phyloP scores from a whole-genome alignment of 2,113 vertebrate species.

The Neolamprologus fasciatus region DNA sequence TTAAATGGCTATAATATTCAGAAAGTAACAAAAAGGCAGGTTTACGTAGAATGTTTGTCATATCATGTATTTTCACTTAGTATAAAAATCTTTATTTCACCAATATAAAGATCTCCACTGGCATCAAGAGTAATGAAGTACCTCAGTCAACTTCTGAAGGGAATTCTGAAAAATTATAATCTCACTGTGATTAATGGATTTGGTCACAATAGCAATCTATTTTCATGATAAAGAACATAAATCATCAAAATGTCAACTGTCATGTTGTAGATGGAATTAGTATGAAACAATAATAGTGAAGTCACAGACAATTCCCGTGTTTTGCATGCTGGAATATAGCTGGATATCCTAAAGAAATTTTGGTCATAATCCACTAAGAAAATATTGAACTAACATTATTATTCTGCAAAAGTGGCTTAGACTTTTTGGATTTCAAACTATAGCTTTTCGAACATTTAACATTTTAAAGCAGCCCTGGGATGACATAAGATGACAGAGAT shows the following conservation, averaged over 20 bases:
- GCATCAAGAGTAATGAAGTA: background rate
- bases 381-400: background rate
- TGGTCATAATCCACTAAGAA: background rate
- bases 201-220: background rate
- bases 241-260: background rate
- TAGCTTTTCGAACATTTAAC: background rate
- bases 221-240: background rate
- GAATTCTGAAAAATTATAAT: background rate
- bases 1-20: background rate
- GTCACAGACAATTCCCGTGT: background rate
- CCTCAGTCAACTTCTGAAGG: background rate
- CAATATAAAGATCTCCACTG: background rate
- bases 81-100: rapidly evolving
- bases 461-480: background rate
- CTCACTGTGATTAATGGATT: background rate
- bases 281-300: background rate
- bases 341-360: background rate
- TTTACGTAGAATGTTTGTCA: background rate
- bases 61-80: background rate
- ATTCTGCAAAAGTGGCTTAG: background rate
- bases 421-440: background rate
- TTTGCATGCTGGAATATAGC: background rate
- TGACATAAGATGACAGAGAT: background rate
- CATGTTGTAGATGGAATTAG: background rate
- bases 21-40: background rate